Evolutionary conservation across 2,888 invertebrate species (phyloP), one percentile per base, ranked within the genome.

Genomic region (Empis livida): DNA sequence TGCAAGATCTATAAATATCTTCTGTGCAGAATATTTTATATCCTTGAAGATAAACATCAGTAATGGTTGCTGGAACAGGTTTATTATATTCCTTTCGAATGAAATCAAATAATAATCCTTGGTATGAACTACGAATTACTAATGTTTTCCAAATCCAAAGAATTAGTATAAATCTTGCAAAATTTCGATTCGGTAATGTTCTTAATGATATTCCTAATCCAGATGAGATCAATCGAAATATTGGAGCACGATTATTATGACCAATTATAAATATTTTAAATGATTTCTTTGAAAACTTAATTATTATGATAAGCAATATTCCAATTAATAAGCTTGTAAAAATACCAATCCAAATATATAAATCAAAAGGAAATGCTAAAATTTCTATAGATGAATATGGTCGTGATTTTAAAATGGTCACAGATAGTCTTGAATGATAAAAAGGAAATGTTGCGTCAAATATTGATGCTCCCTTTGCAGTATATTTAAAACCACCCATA

Each of bases 111-210:
- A 51, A 37, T 14, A 41, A 42, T 23, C 49, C 49, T 48, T 66
- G 65, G 44, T 66, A 66, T 41, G 60, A 62, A 40, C 48, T 56
- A 20, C 66, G 57, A 44, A 65, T 41, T 3, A 66, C 51, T 9
- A 61, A 30, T 0, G 57, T 53, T 30, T 51, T 45, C 15, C 60
- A 10, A 23, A 66, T 30, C 66, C 66, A 66, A 1, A 58, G 51
- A 9, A 54, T 40, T 4, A 66, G 43, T 15, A 62, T 38, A 14
- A 58, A 54, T 1, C 66, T 59, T 1, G 56, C 53, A 14, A 60
- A 58, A 35, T 50, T 55, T 9, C 58, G 47, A 1, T 45, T 54
- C 1, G 65, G 63, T 43, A 56, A 6, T 1, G 23, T 30, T 0
- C 38, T 5, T 0, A 53, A n/a, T 32, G 55, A 54, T 8, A 57